phyloP scores from a whole-genome alignment of 2,888 invertebrate species.

The Agrochola lota region DNA sequence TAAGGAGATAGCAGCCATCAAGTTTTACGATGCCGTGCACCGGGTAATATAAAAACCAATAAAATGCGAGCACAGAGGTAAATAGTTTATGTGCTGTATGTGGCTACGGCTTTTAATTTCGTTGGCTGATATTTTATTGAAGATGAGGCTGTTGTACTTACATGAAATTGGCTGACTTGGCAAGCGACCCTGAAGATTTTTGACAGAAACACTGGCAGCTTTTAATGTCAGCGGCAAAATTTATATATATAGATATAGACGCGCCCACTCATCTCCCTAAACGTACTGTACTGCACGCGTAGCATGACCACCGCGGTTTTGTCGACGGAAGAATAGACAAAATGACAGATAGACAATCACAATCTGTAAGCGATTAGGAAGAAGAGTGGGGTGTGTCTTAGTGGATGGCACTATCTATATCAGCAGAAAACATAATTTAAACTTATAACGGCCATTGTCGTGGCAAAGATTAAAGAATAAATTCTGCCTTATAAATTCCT shows the following conservation, averaged over 20 bases:
- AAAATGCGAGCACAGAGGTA: constrained; percentile 66
- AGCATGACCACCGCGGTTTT: no score
- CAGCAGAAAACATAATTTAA: background rate
- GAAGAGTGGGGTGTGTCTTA: no score
- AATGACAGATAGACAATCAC: no score
- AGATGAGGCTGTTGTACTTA: constrained; percentile 7
- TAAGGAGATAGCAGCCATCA: constrained; percentile 67
- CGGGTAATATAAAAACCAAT: constrained; percentile 70
- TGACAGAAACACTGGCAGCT: background rate
- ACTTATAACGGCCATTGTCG: no score
- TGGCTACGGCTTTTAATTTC: constrained; percentile 60
- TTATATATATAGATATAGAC: no score
- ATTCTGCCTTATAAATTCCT: background rate
- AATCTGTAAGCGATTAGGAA: no score
- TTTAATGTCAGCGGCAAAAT: background rate
- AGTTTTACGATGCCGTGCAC: constrained; percentile 70
- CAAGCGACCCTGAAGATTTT: background rate
- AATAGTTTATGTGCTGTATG: constrained; percentile 61
- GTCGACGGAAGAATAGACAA: no score
- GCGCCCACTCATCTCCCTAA: no score
- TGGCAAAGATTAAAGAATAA: background rate
- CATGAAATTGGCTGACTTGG: constrained; percentile 1
- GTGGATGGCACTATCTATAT: no score
- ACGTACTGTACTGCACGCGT: no score
- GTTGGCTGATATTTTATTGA: constrained; percentile 55